Percentiles rank a stretch among this genome's conserved stretches.
These are phyloP conservation scores for Polyergus mexicanus DNA, from an alignment of 1,140 invertebrate species.

Conservation along the genomic window DNA sequence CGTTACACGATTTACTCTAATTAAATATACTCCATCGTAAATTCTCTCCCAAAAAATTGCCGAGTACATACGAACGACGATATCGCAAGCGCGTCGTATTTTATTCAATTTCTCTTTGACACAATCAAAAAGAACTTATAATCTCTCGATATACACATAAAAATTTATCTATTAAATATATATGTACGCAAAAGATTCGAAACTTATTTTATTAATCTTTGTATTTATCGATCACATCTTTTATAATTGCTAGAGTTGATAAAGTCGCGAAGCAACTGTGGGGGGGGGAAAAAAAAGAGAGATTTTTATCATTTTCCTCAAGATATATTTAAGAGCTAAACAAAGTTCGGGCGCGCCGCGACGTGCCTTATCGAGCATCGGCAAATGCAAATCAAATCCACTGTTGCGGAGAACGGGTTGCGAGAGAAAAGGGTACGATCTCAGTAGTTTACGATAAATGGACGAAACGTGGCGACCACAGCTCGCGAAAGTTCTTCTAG, in stretches of 20 bases:
- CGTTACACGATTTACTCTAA: conserved; percentile 47
- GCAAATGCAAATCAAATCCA: conserved; percentile 72
- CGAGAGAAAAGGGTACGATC: conserved; percentile 38
- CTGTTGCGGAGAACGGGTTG: conserved; percentile 36
- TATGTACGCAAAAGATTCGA: neutral
- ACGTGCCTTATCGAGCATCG: conserved; percentile 71
- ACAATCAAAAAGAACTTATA: neutral
- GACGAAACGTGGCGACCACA: conserved; percentile 66
- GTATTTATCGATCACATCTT: neutral
- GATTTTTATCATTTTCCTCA: neutral
- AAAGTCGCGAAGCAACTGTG: neutral
- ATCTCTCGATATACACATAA: neutral
- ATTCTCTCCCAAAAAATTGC: conserved; percentile 13
- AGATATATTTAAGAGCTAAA: conserved; percentile 29
- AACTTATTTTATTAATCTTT: neutral
- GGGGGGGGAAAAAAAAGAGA: neutral
- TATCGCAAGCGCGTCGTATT: neutral
- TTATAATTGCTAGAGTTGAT: neutral
- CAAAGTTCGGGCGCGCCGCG: neutral
- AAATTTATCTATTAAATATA: neutral
- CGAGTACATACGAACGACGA: neutral
- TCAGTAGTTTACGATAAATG: conserved; percentile 72
- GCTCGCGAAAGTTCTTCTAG: conserved; percentile 4
- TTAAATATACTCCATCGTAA: conserved; percentile 38
- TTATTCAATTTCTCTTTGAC: neutral